Percentiles rank a stretch among this genome's conserved stretches.
Evolutionary conservation across 2,113 vertebrate species (phyloP).

Genomic region (Nannobrachium achirus): DNA sequence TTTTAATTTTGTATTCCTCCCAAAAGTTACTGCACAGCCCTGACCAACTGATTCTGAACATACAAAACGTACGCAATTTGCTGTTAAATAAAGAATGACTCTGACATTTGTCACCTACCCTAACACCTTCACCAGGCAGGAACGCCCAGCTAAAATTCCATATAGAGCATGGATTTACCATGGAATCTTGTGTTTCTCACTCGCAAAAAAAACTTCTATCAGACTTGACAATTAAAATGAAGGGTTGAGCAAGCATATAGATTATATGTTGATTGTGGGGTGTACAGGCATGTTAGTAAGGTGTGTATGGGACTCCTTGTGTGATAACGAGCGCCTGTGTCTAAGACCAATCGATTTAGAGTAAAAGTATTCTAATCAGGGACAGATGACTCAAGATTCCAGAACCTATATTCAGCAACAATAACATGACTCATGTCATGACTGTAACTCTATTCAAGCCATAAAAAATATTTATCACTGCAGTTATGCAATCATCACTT

Average conservation of each 20-base stretch:
- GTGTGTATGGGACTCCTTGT: background rate
- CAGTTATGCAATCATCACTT: too few species aligned
- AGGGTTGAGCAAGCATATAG: constrained; percentile 43
- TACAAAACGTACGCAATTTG: background rate
- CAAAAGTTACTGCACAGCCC: too few species aligned
- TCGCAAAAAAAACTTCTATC: background rate
- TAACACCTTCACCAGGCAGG: background rate
- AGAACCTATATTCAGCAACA: background rate
- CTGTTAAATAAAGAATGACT: background rate
- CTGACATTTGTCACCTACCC: background rate
- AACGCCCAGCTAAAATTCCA: too few species aligned
- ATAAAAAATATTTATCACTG: too few species aligned
- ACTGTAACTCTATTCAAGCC: too few species aligned
- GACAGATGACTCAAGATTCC: background rate
- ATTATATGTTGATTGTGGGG: background rate
- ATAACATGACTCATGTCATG: too few species aligned
- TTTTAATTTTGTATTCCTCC: too few species aligned
- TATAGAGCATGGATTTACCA: too few species aligned
- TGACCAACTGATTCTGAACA: background rate
- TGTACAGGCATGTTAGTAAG: background rate
- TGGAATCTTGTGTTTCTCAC: too few species aligned
- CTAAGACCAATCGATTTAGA: background rate
- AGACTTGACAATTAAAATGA: constrained; percentile 50
- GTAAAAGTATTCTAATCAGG: background rate
- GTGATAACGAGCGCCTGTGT: background rate